Percentiles rank a stretch among this genome's conserved stretches.
phyloP scores from a whole-genome alignment of 2,113 vertebrate genomes.

The Ariopsis seemanni region DNA sequence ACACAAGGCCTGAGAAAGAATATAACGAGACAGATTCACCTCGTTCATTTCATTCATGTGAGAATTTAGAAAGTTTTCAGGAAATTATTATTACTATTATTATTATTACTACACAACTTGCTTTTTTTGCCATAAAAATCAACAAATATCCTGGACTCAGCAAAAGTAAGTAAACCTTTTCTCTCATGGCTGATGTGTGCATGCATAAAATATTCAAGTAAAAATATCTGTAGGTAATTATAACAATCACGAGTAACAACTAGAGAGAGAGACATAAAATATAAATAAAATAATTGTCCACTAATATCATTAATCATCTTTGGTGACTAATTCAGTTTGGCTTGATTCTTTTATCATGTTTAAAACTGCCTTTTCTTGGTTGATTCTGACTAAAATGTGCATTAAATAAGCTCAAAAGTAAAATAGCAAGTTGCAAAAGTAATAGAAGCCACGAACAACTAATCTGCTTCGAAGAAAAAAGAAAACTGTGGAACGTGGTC shows the following conservation, averaged over 20 bases:
- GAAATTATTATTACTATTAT: background rate
- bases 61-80: background rate
- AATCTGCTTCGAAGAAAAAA: background rate
- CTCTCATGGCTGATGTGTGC: background rate
- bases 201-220: background rate
- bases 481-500: background rate
- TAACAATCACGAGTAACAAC: background rate
- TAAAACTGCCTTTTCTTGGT: background rate
- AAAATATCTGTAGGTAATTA: background rate
- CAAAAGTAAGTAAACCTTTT: conserved; percentile 16
- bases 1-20: conserved; percentile 18
- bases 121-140: background rate
- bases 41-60: background rate
- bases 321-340: background rate
- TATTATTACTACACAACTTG: background rate
- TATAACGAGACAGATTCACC: background rate
- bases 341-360: background rate
- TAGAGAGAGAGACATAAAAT: too few species aligned
- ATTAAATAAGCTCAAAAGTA: background rate
- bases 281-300: background rate
- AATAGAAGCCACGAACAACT: background rate
- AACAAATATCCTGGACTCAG: background rate
- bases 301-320: background rate
- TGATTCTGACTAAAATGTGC: background rate
- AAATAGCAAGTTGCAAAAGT: background rate